A percentile compares a stretch with the other conserved stretches of the same genome.
Evolutionary conservation across 92 coral and sea anemone species (phyloP).

Genomic region (Porites rus): DNA sequence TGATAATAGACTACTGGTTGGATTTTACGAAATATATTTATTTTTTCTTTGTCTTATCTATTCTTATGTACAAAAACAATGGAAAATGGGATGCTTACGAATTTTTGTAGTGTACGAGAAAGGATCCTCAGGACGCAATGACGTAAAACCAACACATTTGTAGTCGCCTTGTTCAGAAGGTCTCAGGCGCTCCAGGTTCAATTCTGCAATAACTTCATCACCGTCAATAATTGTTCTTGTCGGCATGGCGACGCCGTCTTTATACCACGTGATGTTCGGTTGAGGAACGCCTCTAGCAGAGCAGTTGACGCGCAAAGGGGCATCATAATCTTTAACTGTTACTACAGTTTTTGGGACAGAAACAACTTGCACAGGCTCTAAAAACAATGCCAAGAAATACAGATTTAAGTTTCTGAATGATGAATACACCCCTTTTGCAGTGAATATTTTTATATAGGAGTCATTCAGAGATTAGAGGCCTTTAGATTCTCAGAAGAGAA

Average conservation of each 20-base stretch:
- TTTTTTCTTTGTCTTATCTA: too few species aligned
- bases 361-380: constrained; percentile 31
- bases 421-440: too few species aligned
- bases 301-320: constrained; percentile 66
- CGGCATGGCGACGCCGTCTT: constrained; percentile 74
- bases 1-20: too few species aligned
- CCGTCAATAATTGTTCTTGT: constrained; percentile 43
- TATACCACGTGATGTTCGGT: constrained; percentile 83
- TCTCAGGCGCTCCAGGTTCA: constrained; percentile 62
- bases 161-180: constrained; percentile 86
- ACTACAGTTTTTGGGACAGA: constrained; percentile 30
- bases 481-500: too few species aligned
- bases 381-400: neutral
- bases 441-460: too few species aligned
- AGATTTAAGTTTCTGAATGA: too few species aligned
- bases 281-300: constrained; percentile 80
- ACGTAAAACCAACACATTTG: constrained; percentile 70
- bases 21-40: too few species aligned
- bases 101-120: constrained; percentile 60
- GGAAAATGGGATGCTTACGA: constrained; percentile 36
- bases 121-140: constrained; percentile 38
- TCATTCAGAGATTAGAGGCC: too few species aligned
- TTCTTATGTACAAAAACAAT: too few species aligned
- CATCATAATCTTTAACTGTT: constrained; percentile 46
- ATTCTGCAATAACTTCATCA: constrained; percentile 55